Base-by-base conservation (phyloP, 2,113 vertebrate species). In the Hyaena hyaena region DNA sequence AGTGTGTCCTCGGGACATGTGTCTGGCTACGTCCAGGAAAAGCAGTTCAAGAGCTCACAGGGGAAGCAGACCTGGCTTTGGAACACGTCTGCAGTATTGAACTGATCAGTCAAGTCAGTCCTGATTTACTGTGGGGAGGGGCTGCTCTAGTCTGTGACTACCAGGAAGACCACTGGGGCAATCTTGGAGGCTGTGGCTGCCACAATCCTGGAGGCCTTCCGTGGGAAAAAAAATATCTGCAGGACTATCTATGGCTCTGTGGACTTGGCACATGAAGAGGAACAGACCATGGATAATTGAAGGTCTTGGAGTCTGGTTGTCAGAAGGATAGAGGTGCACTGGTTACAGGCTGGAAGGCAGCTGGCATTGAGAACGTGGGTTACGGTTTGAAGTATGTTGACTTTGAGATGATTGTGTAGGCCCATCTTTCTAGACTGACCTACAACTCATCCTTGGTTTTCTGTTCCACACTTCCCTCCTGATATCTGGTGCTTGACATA, bases 21-120 rank as follows among this genome's bases (percentile, higher is more conserved):
- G 28, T 19, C 48, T 10, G 39, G 23, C 23, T 10, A 8, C 14
- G 0, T 16, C 33, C 35, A 43, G 66, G 43, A 21, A 33, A 35
- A 21, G 15, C 0, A 1, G 0, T 14, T 50, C 26, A 31, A 4
- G 39, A 17, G n/a, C 50, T 16, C n/a, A 1, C 0, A 8, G 61
- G 12, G 45, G 12, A 43, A 58, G 9, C 35, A 2, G n/a, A 21
- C 74, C 50, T 45, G 50, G 31, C 17, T 23, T 7, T 15, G 50
- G 1, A 16, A 45, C 17, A 12, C 0, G 7, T 26, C 61, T 45
- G 19, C 10, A 19, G 45, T 11, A 0, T 3, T 2, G 9, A 48
- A n/a, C 4, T 21, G 16, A 33, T 55, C 43, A 21, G 63, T 55
- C 26, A 45, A 10, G 48, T 26, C 7, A 10, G n/a, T 23, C 21